Evolutionary conservation across 2,113 vertebrate genomes (phyloP).

Genomic region (Brachyhypopomus occidentalis): DNA sequence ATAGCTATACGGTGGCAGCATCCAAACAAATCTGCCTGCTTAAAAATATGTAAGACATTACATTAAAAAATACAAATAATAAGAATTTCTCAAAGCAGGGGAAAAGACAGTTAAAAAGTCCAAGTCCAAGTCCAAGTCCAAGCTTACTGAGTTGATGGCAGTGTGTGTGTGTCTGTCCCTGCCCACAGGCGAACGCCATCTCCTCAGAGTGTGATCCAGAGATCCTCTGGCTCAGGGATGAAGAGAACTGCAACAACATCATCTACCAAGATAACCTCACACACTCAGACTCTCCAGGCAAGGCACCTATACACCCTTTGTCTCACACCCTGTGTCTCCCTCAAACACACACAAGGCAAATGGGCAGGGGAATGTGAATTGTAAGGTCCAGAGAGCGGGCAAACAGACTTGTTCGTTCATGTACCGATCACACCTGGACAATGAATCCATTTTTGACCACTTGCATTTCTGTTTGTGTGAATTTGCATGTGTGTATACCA

Average conservation of each 20-base stretch:
- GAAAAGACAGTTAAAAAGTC: too few species aligned
- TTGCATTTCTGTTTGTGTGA: not conserved
- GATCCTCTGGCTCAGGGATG: constrained; percentile 65
- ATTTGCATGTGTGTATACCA: not conserved
- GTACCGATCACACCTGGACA: not conserved
- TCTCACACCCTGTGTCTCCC: not conserved
- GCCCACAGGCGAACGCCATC: constrained; percentile 47
- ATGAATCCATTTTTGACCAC: not conserved
- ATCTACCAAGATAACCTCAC: constrained; percentile 42
- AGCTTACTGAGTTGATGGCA: not conserved
- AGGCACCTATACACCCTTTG: not conserved
- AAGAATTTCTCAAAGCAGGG: not conserved
- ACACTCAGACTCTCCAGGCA: constrained; percentile 19
- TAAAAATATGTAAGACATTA: too few species aligned
- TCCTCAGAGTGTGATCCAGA: constrained; percentile 76
- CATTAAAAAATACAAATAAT: too few species aligned
- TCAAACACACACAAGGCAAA: not conserved
- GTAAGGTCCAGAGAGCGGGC: not conserved
- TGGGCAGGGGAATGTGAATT: not conserved
- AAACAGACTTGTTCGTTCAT: not conserved
- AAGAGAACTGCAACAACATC: constrained; percentile 67
- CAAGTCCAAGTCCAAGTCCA: not conserved
- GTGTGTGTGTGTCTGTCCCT: not conserved
- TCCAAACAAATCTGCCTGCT: too few species aligned
- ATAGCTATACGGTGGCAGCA: too few species aligned